Percentiles rank a stretch among this genome's conserved stretches.
Evolutionary conservation across 2,113 vertebrate genomes (phyloP).

Genomic region (Phasianus colchicus): DNA sequence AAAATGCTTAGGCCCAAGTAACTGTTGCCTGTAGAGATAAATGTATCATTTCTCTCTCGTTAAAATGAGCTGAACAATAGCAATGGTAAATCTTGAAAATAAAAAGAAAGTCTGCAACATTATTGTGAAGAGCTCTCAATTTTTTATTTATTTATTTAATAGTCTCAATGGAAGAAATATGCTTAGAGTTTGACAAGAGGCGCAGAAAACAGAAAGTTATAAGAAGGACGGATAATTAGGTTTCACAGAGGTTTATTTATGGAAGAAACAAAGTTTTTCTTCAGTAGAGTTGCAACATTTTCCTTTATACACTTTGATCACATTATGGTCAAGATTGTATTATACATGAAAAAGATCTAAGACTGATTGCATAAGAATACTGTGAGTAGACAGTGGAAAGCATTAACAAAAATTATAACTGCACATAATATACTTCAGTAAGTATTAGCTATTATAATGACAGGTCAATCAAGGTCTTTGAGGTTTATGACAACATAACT

Average conservation of each 20-base stretch:
- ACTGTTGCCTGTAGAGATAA: not conserved
- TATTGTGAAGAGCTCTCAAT: not conserved
- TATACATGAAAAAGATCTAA: not conserved
- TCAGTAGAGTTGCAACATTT: not conserved
- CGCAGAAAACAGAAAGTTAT: not conserved
- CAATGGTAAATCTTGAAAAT: not conserved
- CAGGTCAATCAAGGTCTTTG: slow-evolving; percentile 23
- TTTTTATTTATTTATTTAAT: not conserved
- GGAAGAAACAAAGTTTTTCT: not conserved
- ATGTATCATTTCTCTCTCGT: not conserved
- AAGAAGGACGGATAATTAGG: not conserved
- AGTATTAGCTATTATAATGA: slow-evolving; percentile 44
- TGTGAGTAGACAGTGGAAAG: not conserved
- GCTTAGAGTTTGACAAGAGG: not conserved
- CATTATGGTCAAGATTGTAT: not conserved
- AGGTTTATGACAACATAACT: slow-evolving; percentile 21
- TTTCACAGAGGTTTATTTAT: not conserved
- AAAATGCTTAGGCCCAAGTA: not conserved
- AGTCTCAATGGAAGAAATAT: not conserved
- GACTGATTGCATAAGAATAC: not conserved
- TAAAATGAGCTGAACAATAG: not conserved
- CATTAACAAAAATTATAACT: slow-evolving; percentile 25
- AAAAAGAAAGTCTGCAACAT: not conserved
- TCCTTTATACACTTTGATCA: not conserved
- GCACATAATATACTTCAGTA: not conserved